Base-by-base conservation (phyloP, 2,113 vertebrate species). In the Chaetodon trifascialis region DNA sequence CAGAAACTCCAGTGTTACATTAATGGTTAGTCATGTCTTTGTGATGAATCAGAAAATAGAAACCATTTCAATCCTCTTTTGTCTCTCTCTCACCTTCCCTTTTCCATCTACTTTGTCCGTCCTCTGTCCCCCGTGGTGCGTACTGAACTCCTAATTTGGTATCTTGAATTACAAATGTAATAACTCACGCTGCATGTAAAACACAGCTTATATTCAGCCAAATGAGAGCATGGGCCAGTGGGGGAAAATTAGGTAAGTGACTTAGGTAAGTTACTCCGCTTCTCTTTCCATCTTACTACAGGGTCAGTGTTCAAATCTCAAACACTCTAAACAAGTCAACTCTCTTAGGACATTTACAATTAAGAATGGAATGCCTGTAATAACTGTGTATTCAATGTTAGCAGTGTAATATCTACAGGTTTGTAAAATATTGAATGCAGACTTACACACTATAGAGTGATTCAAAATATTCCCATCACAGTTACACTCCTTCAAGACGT, bases 201-300 rank as follows among this genome's bases (percentile, higher is more conserved):
- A 76, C 47, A n/a, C 47, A 77, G 36, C 49, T 14, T 55, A 78
- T 44, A 59, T 64, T 79, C 73, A 71, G 64, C 30, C 52, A 66
- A 74, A 58, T 42, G 64, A 25, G 69, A 68, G 44, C 7, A 14
- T 36, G 73, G 42, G 54, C 34, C n/a, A 25, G 55, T 15, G 74
- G 44, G 14, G 23, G 11, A 5, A 59, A 73, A 49, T 56, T 73
- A 52, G 65, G 1, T 16, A 76, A 82, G 71, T 82, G 58, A 60
- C 77, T 88, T 88, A n/a, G n/a, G n/a, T n/a, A n/a, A n/a, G 71
- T 87, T 42, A 68, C 49, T 49, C n/a, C 8, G 68, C 56, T 30
- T 17, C 38, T 59, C 65, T 30, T 21, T 0, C 4, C 2, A 9
- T 40, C 36, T 74, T 56, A 38, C 10, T 9, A 1, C 36, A 49